phyloP scores from a whole-genome alignment of 1,140 invertebrate genomes.

The Trypoxylus dichotomus region DNA sequence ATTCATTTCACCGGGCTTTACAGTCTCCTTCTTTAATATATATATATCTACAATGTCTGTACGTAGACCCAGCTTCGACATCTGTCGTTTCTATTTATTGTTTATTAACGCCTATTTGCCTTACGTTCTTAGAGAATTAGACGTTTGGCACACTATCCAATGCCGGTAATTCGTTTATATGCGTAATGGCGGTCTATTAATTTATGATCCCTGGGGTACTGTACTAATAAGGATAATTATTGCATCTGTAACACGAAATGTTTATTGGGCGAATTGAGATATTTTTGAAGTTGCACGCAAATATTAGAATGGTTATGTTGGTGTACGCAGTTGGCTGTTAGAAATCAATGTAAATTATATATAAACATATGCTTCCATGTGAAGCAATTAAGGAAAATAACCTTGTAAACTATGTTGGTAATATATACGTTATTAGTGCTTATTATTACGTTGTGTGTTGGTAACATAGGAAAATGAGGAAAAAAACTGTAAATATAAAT shows the following conservation, averaged over 20 bases:
- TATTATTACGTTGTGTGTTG: background rate
- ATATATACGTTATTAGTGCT: background rate
- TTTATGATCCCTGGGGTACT: background rate
- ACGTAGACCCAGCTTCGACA: background rate
- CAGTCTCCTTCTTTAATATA: background rate
- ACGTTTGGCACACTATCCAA: background rate
- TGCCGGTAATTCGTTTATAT: background rate
- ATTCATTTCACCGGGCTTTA: background rate
- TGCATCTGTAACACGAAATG: background rate
- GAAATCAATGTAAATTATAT: background rate
- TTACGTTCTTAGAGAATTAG: background rate
- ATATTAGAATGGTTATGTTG: background rate
- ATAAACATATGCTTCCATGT: background rate
- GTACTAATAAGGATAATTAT: background rate
- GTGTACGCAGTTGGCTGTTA: background rate
- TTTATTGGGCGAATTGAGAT: background rate
- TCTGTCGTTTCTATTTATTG: background rate
- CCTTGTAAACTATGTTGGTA: background rate
- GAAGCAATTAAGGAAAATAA: background rate
- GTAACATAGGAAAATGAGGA: no score
- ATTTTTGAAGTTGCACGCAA: background rate
- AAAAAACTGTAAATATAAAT: no score
- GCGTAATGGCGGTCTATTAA: background rate
- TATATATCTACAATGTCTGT: background rate
- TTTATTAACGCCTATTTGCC: background rate